Evolutionary conservation across 2,888 invertebrate genomes (phyloP).

Genomic region (Pollenia angustigena): DNA sequence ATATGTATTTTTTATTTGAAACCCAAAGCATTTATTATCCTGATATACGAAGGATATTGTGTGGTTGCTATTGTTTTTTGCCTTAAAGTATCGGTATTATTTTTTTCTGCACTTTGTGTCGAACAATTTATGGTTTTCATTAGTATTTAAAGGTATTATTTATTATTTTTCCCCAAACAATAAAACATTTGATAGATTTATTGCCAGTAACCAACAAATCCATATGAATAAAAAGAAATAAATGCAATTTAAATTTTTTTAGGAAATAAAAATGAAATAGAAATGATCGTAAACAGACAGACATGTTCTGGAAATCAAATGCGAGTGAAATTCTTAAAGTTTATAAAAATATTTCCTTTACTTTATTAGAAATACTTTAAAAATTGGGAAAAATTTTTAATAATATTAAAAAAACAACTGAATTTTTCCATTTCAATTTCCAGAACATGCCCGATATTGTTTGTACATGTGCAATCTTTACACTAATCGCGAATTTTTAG

Average conservation of each 20-base stretch:
- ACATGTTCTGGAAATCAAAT: too few species aligned
- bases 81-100: conserved; percentile 7
- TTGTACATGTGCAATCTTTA: too few species aligned
- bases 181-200: conserved; percentile 45
- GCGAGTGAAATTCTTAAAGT: too few species aligned
- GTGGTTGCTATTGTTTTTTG: not conserved
- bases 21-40: not conserved
- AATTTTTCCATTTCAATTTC: too few species aligned
- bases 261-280: not conserved
- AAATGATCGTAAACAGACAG: too few species aligned
- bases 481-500: too few species aligned
- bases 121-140: conserved; percentile 73
- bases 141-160: conserved; percentile 64
- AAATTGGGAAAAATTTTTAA: too few species aligned
- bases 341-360: too few species aligned
- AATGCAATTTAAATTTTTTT: not conserved
- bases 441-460: too few species aligned
- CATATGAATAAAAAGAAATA: not conserved
- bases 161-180: conserved; percentile 23
- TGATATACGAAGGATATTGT: not conserved
- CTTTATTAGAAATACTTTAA: too few species aligned
- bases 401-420: too few species aligned
- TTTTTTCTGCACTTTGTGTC: not conserved
- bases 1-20: not conserved
- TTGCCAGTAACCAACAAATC: not conserved